phyloP scores from a whole-genome alignment of 2,888 invertebrate genomes.

The Platynereis dumerilii region DNA sequence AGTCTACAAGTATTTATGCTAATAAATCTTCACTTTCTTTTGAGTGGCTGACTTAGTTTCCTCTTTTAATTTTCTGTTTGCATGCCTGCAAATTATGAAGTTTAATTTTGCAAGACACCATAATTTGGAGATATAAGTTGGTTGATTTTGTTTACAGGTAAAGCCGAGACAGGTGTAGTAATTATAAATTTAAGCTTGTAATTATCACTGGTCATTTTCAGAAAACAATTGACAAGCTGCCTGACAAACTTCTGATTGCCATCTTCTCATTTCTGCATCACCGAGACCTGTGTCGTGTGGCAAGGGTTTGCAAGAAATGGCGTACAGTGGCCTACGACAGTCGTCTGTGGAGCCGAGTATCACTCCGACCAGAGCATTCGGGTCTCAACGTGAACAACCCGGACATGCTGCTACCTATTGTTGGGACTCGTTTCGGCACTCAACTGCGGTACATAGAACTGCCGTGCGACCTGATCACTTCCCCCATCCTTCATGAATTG shows the following conservation, averaged over 20 bases:
- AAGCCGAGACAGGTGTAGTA: too few species aligned
- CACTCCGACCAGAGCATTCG: slow-evolving; percentile 93
- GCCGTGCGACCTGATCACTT: slow-evolving; percentile 94
- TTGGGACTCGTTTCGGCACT: slow-evolving; percentile 68
- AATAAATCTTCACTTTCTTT: too few species aligned
- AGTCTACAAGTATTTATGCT: too few species aligned
- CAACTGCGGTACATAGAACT: slow-evolving; percentile 66
- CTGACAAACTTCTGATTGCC: slow-evolving; percentile 93
- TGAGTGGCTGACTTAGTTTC: too few species aligned
- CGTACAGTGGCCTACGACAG: slow-evolving; percentile 94
- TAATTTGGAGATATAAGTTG: too few species aligned
- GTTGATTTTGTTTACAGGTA: too few species aligned
- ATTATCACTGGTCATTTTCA: too few species aligned
- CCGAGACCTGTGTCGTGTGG: slow-evolving; percentile 90
- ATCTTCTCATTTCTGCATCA: slow-evolving; percentile 94
- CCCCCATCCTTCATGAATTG: slow-evolving; percentile 94
- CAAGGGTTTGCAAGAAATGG: slow-evolving; percentile 95
- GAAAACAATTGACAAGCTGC: slow-evolving; percentile 67
- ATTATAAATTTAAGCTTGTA: too few species aligned
- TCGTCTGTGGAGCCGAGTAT: slow-evolving; percentile 92
- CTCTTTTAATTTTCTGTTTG: too few species aligned
- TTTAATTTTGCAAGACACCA: too few species aligned
- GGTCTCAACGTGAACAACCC: slow-evolving; percentile 81
- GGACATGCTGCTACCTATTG: slow-evolving; percentile 85
- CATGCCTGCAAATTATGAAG: too few species aligned